Conservation (phyloP, 2,888 invertebrate genomes). For the Venustoraphidia nigricollis region DNA sequence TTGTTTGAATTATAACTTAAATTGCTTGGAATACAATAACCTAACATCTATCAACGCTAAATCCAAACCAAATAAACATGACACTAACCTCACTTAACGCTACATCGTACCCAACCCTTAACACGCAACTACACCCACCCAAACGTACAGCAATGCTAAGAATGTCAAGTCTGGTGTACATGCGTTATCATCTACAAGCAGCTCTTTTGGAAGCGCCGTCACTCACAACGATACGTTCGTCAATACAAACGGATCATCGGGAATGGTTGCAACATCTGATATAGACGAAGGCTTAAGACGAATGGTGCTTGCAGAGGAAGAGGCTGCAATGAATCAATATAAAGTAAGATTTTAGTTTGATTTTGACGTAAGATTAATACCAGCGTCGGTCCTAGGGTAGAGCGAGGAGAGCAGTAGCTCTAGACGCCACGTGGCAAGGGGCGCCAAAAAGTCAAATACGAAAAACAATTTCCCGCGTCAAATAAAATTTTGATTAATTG, state of each 20-base stretch:
- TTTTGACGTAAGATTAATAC: too few relatives aligned
- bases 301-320: slow-evolving; percentile 88
- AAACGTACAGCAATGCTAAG: slow-evolving; percentile 53
- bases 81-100: slow-evolving; percentile 11
- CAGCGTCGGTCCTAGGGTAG: too few relatives aligned
- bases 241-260: slow-evolving; percentile 35
- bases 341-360: slow-evolving; percentile 45
- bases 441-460: too few relatives aligned
- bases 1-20: too few relatives aligned
- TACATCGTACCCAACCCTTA: slow-evolving; percentile 12
- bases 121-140: background rate
- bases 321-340: slow-evolving; percentile 88
- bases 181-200: slow-evolving; percentile 75
- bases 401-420: too few relatives aligned
- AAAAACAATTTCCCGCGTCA: too few relatives aligned
- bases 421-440: too few relatives aligned
- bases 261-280: slow-evolving; percentile 34
- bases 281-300: slow-evolving; percentile 76
- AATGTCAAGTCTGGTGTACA: slow-evolving; percentile 81
- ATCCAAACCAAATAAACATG: slow-evolving; percentile 6
- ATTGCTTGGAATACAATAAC: background rate
- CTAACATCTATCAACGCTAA: slow-evolving; percentile 4
- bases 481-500: too few relatives aligned
- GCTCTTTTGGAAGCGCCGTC: slow-evolving; percentile 73
- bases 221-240: slow-evolving; percentile 38